Conservation (phyloP, 2,888 invertebrate genomes). For the Meganola albula region DNA sequence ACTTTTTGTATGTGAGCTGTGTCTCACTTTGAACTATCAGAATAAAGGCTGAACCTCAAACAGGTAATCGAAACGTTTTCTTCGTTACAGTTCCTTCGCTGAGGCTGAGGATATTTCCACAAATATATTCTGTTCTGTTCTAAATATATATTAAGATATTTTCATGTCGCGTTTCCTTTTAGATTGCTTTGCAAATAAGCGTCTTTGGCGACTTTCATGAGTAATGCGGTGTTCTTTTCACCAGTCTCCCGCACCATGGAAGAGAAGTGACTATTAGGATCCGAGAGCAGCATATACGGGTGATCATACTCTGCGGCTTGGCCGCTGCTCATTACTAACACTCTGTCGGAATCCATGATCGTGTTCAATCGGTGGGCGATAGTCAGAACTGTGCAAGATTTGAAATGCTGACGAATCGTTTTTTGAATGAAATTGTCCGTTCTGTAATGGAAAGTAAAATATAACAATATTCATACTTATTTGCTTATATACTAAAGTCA, state of each 20-base stretch:
- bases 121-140: too few relatives aligned
- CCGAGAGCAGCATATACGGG: conserved; percentile 76
- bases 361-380: conserved; percentile 96
- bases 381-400: conserved; percentile 89
- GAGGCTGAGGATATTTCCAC: too few relatives aligned
- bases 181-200: conserved; percentile 55
- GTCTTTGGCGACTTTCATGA: conserved; percentile 68
- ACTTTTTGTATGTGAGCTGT: too few relatives aligned
- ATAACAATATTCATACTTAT: too few relatives aligned
- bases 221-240: conserved; percentile 67
- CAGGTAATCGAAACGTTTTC: too few relatives aligned
- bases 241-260: conserved; percentile 80
- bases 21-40: too few relatives aligned
- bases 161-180: conserved; percentile 48
- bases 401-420: conserved; percentile 88
- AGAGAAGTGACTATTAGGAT: conserved; percentile 72
- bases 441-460: conserved; percentile 44
- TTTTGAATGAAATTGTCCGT: conserved; percentile 91
- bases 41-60: too few relatives aligned
- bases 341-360: conserved; percentile 92
- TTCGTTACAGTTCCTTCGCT: too few relatives aligned
- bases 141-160: not conserved
- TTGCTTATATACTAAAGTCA: too few relatives aligned
- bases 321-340: conserved; percentile 81
- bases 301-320: conserved; percentile 81